Evolutionary conservation across 2,797 vertebrate genomes (phyloP).

Genomic region (Liparis tanakae): DNA sequence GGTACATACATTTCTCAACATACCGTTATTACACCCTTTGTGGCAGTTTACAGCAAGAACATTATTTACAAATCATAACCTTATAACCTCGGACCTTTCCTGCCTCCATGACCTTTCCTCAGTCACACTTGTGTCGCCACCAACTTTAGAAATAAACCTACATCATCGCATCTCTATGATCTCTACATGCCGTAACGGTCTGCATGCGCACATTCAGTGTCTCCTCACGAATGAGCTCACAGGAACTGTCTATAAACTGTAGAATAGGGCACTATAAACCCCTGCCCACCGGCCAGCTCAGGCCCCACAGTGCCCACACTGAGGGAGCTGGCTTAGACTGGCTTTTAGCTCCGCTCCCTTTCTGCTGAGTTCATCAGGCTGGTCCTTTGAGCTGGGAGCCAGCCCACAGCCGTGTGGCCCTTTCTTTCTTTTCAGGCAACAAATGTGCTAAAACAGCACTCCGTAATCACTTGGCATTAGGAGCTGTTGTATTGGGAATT

Average conservation of each 20-base stretch:
- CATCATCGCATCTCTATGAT: constrained; percentile 24
- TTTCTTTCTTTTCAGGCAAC: constrained; percentile 81
- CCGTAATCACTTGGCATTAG: constrained; percentile 87
- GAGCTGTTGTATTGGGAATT: constrained; percentile 86
- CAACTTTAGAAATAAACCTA: constrained; percentile 27
- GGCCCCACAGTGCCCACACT: constrained; percentile 65
- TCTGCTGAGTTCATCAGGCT: constrained; percentile 89
- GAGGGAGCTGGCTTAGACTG: constrained; percentile 73
- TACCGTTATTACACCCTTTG: neutral
- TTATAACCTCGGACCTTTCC: neutral
- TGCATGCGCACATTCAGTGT: constrained; percentile 47
- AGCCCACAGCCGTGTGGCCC: constrained; percentile 77
- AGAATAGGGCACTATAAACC: constrained; percentile 62
- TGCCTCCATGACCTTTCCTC: neutral
- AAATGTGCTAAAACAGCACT: constrained; percentile 87
- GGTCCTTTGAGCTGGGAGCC: constrained; percentile 79
- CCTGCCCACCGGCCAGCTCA: constrained; percentile 51
- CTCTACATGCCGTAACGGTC: constrained; percentile 15
- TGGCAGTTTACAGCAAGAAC: neutral
- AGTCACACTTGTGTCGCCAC: neutral
- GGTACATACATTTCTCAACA: constrained; percentile 1
- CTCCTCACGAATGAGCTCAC: constrained; percentile 60
- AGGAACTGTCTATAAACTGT: constrained; percentile 60
- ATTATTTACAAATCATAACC: neutral
- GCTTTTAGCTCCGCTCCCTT: constrained; percentile 79